These are phyloP conservation scores for Aricia artaxerxes DNA, from an alignment of 2,888 invertebrate species.

Conservation along the genomic window DNA sequence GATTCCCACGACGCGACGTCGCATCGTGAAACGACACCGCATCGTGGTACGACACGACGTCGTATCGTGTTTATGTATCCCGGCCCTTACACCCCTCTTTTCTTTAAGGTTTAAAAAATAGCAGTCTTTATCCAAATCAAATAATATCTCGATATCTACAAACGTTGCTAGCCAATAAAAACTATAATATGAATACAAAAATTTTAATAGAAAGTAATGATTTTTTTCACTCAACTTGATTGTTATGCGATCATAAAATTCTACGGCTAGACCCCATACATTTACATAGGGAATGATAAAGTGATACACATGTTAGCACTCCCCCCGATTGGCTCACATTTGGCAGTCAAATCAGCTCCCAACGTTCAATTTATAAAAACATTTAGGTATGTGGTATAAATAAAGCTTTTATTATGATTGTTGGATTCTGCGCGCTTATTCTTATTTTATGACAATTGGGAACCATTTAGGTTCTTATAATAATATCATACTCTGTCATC, in stretches of 20 bases:
- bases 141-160: neutral
- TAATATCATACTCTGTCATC: neutral
- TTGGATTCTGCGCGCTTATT: neutral
- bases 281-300: slow-evolving; percentile 49
- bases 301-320: slow-evolving; percentile 44
- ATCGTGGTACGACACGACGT: too few species aligned
- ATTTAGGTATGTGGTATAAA: slow-evolving; percentile 25
- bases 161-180: neutral
- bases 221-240: slow-evolving; percentile 24
- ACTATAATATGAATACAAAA: neutral
- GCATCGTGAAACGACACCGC: too few species aligned
- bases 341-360: slow-evolving; percentile 47
- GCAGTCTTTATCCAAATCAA: neutral
- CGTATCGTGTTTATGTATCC: too few species aligned
- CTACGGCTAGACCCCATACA: slow-evolving; percentile 46
- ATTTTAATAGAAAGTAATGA: neutral
- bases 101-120: too few species aligned
- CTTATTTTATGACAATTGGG: neutral
- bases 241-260: slow-evolving; percentile 41
- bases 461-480: neutral
- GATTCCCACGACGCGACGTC: too few species aligned
- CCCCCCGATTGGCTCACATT: slow-evolving; percentile 46
- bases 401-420: slow-evolving; percentile 5
- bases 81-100: too few species aligned
- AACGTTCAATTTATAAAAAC: slow-evolving; percentile 25